Evolutionary conservation across 1,140 invertebrate genomes (phyloP).

Genomic region (Chironomus striatipennis): DNA sequence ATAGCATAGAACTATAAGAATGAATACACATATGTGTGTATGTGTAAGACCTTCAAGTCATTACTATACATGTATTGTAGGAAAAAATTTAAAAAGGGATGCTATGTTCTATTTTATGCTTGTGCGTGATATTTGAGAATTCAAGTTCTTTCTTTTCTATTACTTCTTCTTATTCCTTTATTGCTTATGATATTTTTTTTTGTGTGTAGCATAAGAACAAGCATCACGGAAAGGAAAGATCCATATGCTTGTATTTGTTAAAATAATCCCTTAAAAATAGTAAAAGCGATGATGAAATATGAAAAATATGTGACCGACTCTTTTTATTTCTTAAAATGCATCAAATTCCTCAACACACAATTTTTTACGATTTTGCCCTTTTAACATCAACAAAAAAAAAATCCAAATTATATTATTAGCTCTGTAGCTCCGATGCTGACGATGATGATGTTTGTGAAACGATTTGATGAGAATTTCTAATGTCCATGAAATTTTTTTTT

Average conservation of each 20-base stretch:
- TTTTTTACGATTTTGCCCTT: background rate
- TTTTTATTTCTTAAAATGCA: background rate
- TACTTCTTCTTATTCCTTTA: background rate
- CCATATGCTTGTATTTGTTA: too few relatives aligned
- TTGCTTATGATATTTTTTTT: background rate
- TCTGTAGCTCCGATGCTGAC: background rate
- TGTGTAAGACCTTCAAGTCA: background rate
- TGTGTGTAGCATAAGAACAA: too few relatives aligned
- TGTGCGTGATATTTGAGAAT: constrained; percentile 4
- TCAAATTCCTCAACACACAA: background rate
- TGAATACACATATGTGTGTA: background rate
- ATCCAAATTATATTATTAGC: background rate
- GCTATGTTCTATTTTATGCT: background rate
- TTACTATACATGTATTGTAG: background rate
- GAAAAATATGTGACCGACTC: background rate
- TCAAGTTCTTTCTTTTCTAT: background rate
- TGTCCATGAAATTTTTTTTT: background rate
- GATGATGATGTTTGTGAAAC: background rate
- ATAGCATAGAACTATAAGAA: background rate
- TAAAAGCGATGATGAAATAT: too few relatives aligned
- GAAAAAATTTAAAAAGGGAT: too few relatives aligned
- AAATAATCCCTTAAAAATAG: background rate
- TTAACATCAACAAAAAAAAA: background rate
- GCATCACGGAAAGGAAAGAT: background rate
- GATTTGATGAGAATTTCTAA: background rate